A percentile compares a stretch with the other conserved stretches of the same genome.
Evolutionary conservation across 2,888 invertebrate species (phyloP).

Genomic region (Argyresthia goedartella): DNA sequence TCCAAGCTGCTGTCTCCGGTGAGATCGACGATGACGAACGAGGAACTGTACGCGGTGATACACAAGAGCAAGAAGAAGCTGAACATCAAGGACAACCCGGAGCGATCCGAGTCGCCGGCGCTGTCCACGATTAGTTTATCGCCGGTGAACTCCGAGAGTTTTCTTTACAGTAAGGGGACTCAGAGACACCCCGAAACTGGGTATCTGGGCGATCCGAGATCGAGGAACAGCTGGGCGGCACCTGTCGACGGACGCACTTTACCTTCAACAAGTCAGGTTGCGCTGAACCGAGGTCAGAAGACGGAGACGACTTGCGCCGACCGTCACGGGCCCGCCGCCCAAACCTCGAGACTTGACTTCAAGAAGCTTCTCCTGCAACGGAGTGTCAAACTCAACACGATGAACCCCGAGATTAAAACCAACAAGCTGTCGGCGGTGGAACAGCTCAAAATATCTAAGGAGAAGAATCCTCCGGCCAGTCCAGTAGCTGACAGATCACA

Average conservation of each 20-base stretch:
- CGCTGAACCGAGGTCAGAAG: slow-evolving; percentile 27
- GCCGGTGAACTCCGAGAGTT: slow-evolving; percentile 62
- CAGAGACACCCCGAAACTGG: slow-evolving; percentile 73
- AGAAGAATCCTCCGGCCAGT: slow-evolving; percentile 52
- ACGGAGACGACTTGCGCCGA: slow-evolving; percentile 71
- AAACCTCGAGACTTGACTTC: slow-evolving; percentile 87
- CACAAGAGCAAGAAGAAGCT: slow-evolving; percentile 82
- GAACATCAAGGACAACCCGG: slow-evolving; percentile 72
- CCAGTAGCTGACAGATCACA: slow-evolving; percentile 49
- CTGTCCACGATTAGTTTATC: slow-evolving; percentile 57
- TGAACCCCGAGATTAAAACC: slow-evolving; percentile 67
- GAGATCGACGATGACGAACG: slow-evolving; percentile 82
- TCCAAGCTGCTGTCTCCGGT: slow-evolving; percentile 73
- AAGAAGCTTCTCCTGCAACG: slow-evolving; percentile 84
- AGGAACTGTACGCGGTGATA: slow-evolving; percentile 82
- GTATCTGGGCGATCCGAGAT: slow-evolving; percentile 68
- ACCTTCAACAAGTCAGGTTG: slow-evolving; percentile 16
- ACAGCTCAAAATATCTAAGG: slow-evolving; percentile 78
- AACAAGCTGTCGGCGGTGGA: slow-evolving; percentile 83
- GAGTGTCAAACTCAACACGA: slow-evolving; percentile 73
- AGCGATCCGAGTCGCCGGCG: slow-evolving; percentile 59
- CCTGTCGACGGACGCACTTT: slow-evolving; percentile 46
- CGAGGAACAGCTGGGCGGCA: slow-evolving; percentile 76
- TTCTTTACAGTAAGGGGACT: slow-evolving; percentile 46
- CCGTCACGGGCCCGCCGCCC: slow-evolving; percentile 73